Base-by-base conservation (phyloP, 2,113 vertebrate species). In the Prionailurus viverrinus region DNA sequence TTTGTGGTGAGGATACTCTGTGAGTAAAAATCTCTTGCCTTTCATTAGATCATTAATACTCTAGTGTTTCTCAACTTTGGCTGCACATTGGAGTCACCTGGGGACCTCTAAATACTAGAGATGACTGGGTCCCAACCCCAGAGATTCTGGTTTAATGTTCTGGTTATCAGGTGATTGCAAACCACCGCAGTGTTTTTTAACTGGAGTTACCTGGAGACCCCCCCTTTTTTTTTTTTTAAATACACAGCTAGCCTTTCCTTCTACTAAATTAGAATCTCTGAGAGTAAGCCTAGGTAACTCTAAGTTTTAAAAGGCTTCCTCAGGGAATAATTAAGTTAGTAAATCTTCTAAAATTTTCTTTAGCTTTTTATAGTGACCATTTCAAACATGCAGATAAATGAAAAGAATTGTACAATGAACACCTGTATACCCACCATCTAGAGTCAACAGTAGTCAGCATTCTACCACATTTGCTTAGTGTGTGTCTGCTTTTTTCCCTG, bases 371-470 rank as follows among this genome's bases (percentile, higher is more conserved):
- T 94, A 83, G 48, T 84, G n/a, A 83, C 63, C 2, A 53, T 83
- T 96, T 89, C 25, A 92, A 84, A 79, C 31, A 92, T 65, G 36
- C 21, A 92, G n/a, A 76, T 63, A 73, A 78, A 45, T 78, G 53
- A 45, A 51, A 80, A 91, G 11, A 79, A 93, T 21, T 27, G 3
- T 58, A 58, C n/a, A 61, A 0, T 85, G 36, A 78, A 94, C 15
- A 80, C 11, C 29, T 93, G 8, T 66, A 18, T 65, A 68, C 33
- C 18, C 61, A 94, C 10, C 13, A 33, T 31, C 13, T 87, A 65
- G n/a, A 71, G 33, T 78, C n/a, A 88, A 7, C 29, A 78, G 0
- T 87, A 73, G 58, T 93, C 73, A 61, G 78, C 63, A 8, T 95
- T 89, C 18, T 88, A 58, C 36, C 27, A 69, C 11, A 55, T 33